Evolutionary conservation across 2,888 invertebrate genomes (phyloP), one percentile per base, ranked within the genome.

Genomic region (Cephonodes hylas): DNA sequence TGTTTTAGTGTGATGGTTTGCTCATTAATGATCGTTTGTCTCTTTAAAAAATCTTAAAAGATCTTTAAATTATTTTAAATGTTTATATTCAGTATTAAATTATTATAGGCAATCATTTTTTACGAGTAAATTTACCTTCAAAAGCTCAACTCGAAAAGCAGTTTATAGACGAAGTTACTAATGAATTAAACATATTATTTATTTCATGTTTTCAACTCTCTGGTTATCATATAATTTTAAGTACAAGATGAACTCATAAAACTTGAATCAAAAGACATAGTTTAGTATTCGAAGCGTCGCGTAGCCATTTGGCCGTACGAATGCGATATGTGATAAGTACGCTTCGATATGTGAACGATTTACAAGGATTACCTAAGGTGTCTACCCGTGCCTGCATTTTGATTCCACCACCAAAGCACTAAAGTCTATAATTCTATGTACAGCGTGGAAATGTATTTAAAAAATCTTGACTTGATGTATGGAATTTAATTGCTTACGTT

Each of bases 311-410:
- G 53, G 53, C 53, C 18, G 53, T 31, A 53, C 27, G 27, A 18
- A 27, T 4, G 53, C 53, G 53, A 53, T 48, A 27, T 53, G 18
- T 10, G 53, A 53, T 53, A 53, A 53, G 53, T 53, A 31, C 53
- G 31, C 53, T 27, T 53, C 53, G 53, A 53, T 53, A 53, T 53
- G 53, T 53, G 53, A 31, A n/a, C 53, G 27, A 53, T 53, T 53
- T 31, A 27, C 18, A 53, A 18, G 18, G 53, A 31, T 53, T 53
- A 53, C 23, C n/a, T 10, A 31, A 31, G 31, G 31, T 8, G 8
- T 10, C 53, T 31, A 18, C 10, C 8, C 4, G 3, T 31, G 18
- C 4, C 3, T n/a, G 0, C 7, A 15, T 53, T 53, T 48, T 15
- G 7, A 18, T 18, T 8, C 31, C 27, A 53, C 27, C 4, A 15